Conservation (phyloP, 2,888 invertebrate genomes). For the Spisula solida region DNA sequence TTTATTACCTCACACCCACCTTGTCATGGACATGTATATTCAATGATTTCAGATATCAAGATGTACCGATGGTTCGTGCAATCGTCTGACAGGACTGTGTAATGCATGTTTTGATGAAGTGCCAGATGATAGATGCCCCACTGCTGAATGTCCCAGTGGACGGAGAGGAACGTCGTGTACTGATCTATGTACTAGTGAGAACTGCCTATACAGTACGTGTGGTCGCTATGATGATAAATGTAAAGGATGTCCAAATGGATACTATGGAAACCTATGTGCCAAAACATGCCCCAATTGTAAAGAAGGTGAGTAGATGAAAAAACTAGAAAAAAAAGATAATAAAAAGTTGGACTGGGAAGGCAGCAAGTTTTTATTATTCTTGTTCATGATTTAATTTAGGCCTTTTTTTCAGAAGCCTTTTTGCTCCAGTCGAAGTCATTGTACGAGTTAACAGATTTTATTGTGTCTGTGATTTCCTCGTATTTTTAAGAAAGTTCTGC, state of each 20-base stretch:
- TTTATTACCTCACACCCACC: too few species aligned
- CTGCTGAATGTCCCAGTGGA: slow-evolving; percentile 59
- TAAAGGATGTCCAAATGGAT: slow-evolving; percentile 43
- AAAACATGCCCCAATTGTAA: slow-evolving; percentile 52
- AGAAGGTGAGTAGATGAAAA: slow-evolving; percentile 32
- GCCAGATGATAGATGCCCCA: slow-evolving; percentile 56
- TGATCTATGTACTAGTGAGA: slow-evolving; percentile 49
- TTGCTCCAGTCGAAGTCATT: too few species aligned
- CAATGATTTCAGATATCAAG: slow-evolving; percentile 26
- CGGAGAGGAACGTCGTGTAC: slow-evolving; percentile 49
- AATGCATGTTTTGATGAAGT: slow-evolving; percentile 38
- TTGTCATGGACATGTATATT: neutral
- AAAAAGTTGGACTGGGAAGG: too few species aligned
- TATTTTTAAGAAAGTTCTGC: too few species aligned
- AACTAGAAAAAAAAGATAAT: too few species aligned
- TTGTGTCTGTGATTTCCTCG: too few species aligned
- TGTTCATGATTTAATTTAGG: too few species aligned
- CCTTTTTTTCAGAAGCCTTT: too few species aligned
- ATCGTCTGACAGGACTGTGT: slow-evolving; percentile 48
- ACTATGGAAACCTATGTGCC: slow-evolving; percentile 46
- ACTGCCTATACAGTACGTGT: slow-evolving; percentile 58
- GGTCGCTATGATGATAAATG: slow-evolving; percentile 50
- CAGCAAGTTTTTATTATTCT: too few species aligned
- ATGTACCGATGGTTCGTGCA: slow-evolving; percentile 60
- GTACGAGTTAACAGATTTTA: too few species aligned